phyloP scores from a whole-genome alignment of 2,888 invertebrate species.

The Bhutanitis thaidina region DNA sequence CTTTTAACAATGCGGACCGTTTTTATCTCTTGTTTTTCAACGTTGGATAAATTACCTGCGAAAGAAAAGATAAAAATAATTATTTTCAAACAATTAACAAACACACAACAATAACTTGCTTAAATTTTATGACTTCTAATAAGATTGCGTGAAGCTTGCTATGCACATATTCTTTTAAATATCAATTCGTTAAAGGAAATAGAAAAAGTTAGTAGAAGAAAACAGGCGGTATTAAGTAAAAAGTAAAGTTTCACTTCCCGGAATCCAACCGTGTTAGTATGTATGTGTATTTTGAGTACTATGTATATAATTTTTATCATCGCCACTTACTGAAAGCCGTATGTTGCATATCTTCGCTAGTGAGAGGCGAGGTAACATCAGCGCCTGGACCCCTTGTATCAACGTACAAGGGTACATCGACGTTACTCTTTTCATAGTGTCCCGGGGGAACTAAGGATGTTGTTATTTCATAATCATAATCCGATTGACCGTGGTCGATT shows the following conservation, averaged over 20 bases:
- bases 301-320: too few relatives aligned
- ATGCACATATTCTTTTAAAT: too few relatives aligned
- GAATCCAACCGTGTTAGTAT: too few relatives aligned
- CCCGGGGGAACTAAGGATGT: conserved; percentile 46
- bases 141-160: too few relatives aligned
- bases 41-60: conserved; percentile 83
- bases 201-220: too few relatives aligned
- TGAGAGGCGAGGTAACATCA: conserved; percentile 60
- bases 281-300: too few relatives aligned
- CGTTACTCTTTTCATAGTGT: conserved; percentile 52
- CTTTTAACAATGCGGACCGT: conserved; percentile 96
- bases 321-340: conserved; percentile 54
- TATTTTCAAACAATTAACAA: too few relatives aligned
- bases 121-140: too few relatives aligned
- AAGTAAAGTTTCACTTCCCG: too few relatives aligned
- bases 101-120: too few relatives aligned
- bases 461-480: conserved; percentile 54
- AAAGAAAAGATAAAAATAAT: conserved; percentile 16
- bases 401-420: conserved; percentile 83
- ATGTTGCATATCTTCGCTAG: conserved; percentile 64
- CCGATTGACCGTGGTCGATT: conserved; percentile 83
- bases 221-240: too few relatives aligned
- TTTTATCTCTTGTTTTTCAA: conserved; percentile 94
- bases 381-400: conserved; percentile 78
- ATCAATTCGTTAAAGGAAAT: too few relatives aligned